Percentiles rank a stretch among this genome's conserved stretches.
These are phyloP conservation scores for Phyllostomus discolor DNA, from an alignment of 2,113 vertebrate genomes.

Conservation along the genomic window DNA sequence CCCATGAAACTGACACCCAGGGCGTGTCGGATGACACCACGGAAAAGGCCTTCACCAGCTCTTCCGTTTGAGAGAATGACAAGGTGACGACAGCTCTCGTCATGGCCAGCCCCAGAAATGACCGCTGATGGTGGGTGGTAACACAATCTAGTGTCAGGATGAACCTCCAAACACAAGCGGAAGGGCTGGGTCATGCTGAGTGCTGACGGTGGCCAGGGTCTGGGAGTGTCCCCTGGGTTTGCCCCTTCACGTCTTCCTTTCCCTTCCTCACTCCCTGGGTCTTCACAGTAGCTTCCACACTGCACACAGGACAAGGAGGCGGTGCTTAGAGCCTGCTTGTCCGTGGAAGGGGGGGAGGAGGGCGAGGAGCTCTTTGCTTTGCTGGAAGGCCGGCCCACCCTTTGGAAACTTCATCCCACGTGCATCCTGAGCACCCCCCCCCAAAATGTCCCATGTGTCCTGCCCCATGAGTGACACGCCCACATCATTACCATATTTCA, in stretches of 20 bases:
- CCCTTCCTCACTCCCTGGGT: not conserved
- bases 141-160: not conserved
- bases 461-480: rapidly evolving
- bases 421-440: not conserved
- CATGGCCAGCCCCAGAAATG: not conserved
- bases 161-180: not conserved
- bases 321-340: rapidly evolving
- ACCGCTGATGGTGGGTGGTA: rapidly evolving
- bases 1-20: rapidly evolving
- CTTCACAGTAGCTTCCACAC: rapidly evolving
- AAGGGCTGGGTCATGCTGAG: not conserved
- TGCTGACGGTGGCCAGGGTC: not conserved
- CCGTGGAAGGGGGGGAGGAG: not conserved
- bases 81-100: not conserved
- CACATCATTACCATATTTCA: too few relatives aligned
- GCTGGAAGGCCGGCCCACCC: not conserved
- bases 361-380: not conserved
- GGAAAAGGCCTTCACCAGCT: not conserved
- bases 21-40: rapidly evolving
- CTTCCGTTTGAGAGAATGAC: not conserved
- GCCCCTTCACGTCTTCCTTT: not conserved
- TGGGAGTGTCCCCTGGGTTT: not conserved
- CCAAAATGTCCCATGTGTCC: not conserved
- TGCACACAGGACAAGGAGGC: rapidly evolving
- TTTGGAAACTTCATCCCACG: not conserved